phyloP scores from a whole-genome alignment of 2,888 invertebrate species.

The Meteorus colon region DNA sequence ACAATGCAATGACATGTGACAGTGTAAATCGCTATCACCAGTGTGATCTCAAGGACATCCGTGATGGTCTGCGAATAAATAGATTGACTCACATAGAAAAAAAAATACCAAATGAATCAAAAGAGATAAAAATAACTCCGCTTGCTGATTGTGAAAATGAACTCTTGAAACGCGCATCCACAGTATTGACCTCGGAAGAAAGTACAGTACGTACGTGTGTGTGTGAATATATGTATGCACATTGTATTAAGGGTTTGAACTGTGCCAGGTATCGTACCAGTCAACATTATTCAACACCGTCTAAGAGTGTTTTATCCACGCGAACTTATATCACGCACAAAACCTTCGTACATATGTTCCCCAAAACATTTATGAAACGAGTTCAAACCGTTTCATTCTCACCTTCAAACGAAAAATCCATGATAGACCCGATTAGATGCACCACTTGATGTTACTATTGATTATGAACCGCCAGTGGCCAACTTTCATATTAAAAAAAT shows the following conservation, averaged over 20 bases:
- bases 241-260: constrained; percentile 38
- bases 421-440: constrained; percentile 11
- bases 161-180: not conserved
- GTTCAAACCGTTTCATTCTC: not conserved
- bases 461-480: not conserved
- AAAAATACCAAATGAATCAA: not conserved
- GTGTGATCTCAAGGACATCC: not conserved
- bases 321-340: constrained; percentile 55
- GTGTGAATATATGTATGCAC: not conserved
- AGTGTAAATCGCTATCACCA: not conserved
- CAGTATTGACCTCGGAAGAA: constrained; percentile 15
- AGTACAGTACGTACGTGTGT: not conserved
- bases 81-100: not conserved
- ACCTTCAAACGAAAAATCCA: not conserved
- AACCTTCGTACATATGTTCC: constrained; percentile 25
- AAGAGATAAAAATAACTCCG: not conserved
- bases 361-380: not conserved
- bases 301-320: constrained; percentile 46
- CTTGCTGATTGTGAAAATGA: not conserved
- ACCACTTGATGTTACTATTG: constrained; percentile 1
- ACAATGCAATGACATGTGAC: not conserved
- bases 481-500: constrained; percentile 6
- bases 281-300: constrained; percentile 45
- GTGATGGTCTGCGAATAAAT: not conserved
- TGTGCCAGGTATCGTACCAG: constrained; percentile 59